Base-by-base conservation (phyloP, 1,140 invertebrate species). In the Drosophila chauvacae region DNA sequence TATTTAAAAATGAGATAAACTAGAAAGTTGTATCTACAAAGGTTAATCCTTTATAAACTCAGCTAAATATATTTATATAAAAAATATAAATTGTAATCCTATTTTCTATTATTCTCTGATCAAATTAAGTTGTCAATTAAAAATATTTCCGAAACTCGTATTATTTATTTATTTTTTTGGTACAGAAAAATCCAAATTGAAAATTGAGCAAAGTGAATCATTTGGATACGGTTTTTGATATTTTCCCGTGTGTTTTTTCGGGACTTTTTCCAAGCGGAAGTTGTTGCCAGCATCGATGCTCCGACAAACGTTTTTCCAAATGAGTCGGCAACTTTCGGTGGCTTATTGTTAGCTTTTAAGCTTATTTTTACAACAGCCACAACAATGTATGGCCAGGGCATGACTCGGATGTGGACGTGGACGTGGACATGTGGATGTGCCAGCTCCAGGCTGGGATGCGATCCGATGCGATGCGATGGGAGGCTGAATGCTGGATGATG, bases 281-380 rank as follows among this genome's bases (percentile, higher is more conserved):
- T 90, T 74, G 75, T 65, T 41, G 80, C 71, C 71, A 45, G 10
- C 59, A 30, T 28, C 50, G 62, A 68, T 48, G 60, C 41, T 70
- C 71, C 30, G 50, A 39, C 57, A 41, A 69, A 59, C 65, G 77
- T 88, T 88, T 90, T 90, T 88, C 85, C 81, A 90, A 90, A 85
- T 88, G 85, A 88, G 85, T 90, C 83, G 81, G 81, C 85, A 88
- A 79, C 85, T 88, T 82, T 90, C 80, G 81, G 60, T 75, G 70
- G 84, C 85, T 88, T 90, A 90, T 88, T 88, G 85, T 88, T 88
- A 90, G 85, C 85, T 85, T 90, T 88, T 90, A 85, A 90, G 85
- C 85, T 90, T 90, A 90, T 90, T 90, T 90, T 90, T 90, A 90
- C 85, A 90, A 90, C 70, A 73, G 70, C 74, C 77, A 87, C 83